A percentile compares a stretch with the other conserved stretches of the same genome.
phyloP scores from a whole-genome alignment of 1,140 invertebrate genomes.

The Bombus cullumanus region DNA sequence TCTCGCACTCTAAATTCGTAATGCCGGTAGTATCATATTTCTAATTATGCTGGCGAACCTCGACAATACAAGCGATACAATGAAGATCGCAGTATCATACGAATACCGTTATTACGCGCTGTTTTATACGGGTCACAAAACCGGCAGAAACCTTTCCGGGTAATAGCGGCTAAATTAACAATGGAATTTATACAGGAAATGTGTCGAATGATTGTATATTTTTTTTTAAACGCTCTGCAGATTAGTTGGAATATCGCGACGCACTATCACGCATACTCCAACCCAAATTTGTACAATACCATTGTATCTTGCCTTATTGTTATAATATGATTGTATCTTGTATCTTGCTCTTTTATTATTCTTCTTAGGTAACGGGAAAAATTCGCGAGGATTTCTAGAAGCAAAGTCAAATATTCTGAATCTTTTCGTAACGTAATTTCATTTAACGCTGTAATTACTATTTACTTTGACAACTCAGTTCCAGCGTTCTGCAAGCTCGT shows the following conservation, averaged over 20 bases:
- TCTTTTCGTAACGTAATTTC: too few relatives aligned
- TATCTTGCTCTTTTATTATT: too few relatives aligned
- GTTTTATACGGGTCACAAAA: constrained; percentile 68
- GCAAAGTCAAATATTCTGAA: too few relatives aligned
- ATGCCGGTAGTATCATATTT: constrained; percentile 1
- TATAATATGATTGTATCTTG: too few relatives aligned
- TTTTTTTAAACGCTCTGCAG: neutral
- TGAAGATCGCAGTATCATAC: constrained; percentile 61
- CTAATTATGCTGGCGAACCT: constrained; percentile 29
- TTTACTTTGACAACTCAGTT: too few relatives aligned
- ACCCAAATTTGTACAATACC: neutral
- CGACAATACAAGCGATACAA: constrained; percentile 59
- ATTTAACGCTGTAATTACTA: too few relatives aligned
- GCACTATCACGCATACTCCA: neutral
- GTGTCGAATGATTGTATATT: constrained; percentile 11
- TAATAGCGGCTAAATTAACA: constrained; percentile 58
- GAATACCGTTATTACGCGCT: constrained; percentile 67
- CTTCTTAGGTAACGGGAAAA: too few relatives aligned
- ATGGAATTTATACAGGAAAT: constrained; percentile 16
- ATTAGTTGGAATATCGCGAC: neutral
- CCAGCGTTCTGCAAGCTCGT: too few relatives aligned
- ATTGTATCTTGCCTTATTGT: too few relatives aligned
- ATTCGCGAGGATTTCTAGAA: too few relatives aligned
- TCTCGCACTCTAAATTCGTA: neutral
- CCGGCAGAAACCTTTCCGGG: constrained; percentile 61